Evolutionary conservation across 2,888 invertebrate genomes (phyloP).

Genomic region (Drosophila heteroneura): DNA sequence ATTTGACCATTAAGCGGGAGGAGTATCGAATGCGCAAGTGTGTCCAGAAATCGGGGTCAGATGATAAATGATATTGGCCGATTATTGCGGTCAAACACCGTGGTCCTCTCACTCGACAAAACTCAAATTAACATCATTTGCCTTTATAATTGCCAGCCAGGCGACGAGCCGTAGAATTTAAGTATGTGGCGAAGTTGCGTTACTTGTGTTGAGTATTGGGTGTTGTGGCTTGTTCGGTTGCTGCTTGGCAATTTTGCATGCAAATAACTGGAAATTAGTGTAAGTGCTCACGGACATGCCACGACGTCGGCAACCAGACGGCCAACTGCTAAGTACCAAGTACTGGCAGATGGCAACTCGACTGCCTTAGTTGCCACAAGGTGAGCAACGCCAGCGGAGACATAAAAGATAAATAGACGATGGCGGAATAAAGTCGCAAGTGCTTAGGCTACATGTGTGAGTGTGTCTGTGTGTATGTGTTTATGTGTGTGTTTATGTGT

Average conservation of each 20-base stretch:
- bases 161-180: slow-evolving; percentile 19
- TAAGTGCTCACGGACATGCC: slow-evolving; percentile 78
- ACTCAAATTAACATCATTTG: slow-evolving; percentile 67
- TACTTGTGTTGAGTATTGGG: slow-evolving; percentile 27
- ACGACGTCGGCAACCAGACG: slow-evolving; percentile 37
- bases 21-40: slow-evolving; percentile 8
- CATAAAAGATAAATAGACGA: slow-evolving; percentile 65
- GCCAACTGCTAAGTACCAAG: neutral
- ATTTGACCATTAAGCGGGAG: neutral
- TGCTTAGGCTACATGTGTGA: slow-evolving; percentile 37
- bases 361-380: slow-evolving; percentile 27
- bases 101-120: slow-evolving; percentile 1
- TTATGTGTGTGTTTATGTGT: slow-evolving; percentile 3
- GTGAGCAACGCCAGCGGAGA: slow-evolving; percentile 37
- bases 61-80: slow-evolving; percentile 63
- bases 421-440: slow-evolving; percentile 67
- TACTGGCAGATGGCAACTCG: slow-evolving; percentile 1
- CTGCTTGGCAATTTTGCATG: slow-evolving; percentile 72
- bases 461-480: slow-evolving; percentile 11
- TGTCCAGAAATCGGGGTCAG: slow-evolving; percentile 55
- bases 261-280: slow-evolving; percentile 78
- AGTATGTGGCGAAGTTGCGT: slow-evolving; percentile 23
- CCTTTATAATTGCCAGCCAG: slow-evolving; percentile 65
- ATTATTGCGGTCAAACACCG: slow-evolving; percentile 51
- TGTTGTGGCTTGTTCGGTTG: slow-evolving; percentile 26